A percentile compares a stretch with the other conserved stretches of the same genome.
These are phyloP conservation scores for Hippasteria phrygiana DNA, from an alignment of 53 echinoderm and acorn worm genomes.

Conservation along the genomic window DNA sequence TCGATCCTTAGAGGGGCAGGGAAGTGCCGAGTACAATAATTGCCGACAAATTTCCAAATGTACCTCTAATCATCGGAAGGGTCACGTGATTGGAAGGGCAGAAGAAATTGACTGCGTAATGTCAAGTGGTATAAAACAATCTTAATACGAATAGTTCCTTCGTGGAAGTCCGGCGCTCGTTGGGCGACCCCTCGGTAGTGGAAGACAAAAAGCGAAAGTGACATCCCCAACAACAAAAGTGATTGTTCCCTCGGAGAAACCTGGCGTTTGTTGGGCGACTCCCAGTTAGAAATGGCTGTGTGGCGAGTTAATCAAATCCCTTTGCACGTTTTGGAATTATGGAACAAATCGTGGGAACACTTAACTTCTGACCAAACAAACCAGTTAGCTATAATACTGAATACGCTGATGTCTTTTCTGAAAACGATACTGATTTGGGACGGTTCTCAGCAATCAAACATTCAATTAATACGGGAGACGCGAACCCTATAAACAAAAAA, in stretches of 20 bases:
- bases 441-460: constrained; percentile 7
- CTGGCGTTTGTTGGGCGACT: constrained; percentile 21
- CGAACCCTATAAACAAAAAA: constrained; percentile 30
- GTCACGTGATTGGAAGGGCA: constrained; percentile 21
- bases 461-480: constrained; percentile 13
- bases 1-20: constrained; percentile 14
- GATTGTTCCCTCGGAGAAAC: neutral
- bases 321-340: constrained; percentile 4
- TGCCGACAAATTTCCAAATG: constrained; percentile 34
- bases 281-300: constrained; percentile 5
- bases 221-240: too few species aligned
- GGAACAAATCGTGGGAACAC: constrained; percentile 9
- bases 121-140: neutral
- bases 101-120: neutral
- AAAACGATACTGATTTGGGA: constrained; percentile 4
- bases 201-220: too few species aligned
- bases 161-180: too few species aligned
- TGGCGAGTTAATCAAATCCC: constrained; percentile 5
- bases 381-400: neutral
- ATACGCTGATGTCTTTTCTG: neutral
- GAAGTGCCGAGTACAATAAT: constrained; percentile 25
- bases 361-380: neutral
- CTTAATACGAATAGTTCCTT: too few species aligned
- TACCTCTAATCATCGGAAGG: constrained; percentile 5
- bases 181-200: too few species aligned